A percentile compares a stretch with the other conserved stretches of the same genome.
phyloP scores from a whole-genome alignment of 2,888 invertebrate genomes.

The Ophion obscuratus region DNA sequence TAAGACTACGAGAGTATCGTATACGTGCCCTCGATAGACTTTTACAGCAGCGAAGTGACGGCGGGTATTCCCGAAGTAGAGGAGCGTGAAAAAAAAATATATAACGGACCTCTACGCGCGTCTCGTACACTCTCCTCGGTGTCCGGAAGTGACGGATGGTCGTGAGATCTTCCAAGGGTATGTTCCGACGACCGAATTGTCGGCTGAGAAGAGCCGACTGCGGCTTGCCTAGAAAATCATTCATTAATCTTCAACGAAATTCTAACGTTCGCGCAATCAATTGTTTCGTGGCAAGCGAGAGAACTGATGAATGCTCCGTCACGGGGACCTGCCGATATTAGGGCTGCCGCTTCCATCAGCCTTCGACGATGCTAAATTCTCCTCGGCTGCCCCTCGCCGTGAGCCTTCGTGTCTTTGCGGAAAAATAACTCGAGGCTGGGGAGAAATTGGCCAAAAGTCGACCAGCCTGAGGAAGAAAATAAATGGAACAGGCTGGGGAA shows the following conservation, averaged over 20 bases:
- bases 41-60: conserved; percentile 70
- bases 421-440: neutral
- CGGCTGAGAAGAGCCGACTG: neutral
- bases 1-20: conserved; percentile 12
- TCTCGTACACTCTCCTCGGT: neutral
- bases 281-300: conserved; percentile 1
- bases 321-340: conserved; percentile 10
- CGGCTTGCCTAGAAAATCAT: too few relatives aligned
- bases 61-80: conserved; percentile 68
- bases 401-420: neutral
- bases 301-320: conserved; percentile 37
- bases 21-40: conserved; percentile 65
- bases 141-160: conserved; percentile 1
- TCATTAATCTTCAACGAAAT: neutral
- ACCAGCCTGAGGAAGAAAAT: neutral
- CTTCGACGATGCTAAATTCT: conserved; percentile 22
- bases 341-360: conserved; percentile 1
- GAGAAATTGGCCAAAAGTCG: too few relatives aligned
- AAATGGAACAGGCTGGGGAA: neutral
- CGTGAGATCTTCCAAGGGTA: neutral
- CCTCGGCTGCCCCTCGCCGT: conserved; percentile 24
- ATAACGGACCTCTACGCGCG: neutral
- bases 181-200: neutral
- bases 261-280: conserved; percentile 13
- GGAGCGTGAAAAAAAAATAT: conserved; percentile 52